phyloP scores from a whole-genome alignment of 2,113 vertebrate genomes.

The Eonycteris spelaea region DNA sequence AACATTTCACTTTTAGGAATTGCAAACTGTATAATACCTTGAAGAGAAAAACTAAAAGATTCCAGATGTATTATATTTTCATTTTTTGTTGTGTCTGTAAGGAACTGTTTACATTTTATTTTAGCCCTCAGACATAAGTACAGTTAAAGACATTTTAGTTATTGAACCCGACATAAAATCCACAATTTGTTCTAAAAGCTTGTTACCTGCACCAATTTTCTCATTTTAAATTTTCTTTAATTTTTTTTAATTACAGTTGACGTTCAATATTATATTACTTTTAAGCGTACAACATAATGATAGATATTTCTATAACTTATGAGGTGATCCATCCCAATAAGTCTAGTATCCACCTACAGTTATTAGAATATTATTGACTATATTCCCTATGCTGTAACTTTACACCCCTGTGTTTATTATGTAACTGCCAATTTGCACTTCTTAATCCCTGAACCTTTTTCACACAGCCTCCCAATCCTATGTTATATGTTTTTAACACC shows the following conservation, averaged over 20 bases:
- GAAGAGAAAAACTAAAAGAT: constrained; percentile 35
- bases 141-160: not conserved
- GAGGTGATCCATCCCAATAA: not conserved
- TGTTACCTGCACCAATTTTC: constrained; percentile 19
- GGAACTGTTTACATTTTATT: not conserved
- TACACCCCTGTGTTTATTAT: not conserved
- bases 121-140: not conserved
- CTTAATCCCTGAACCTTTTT: not conserved
- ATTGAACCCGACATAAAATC: constrained; percentile 11
- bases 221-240: not conserved
- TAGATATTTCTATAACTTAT: not conserved
- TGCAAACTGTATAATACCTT: not conserved
- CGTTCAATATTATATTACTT: not conserved
- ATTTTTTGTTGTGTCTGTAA: not conserved
- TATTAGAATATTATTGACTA: not conserved
- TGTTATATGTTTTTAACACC: not conserved
- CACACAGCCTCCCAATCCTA: not conserved
- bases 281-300: not conserved
- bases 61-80: not conserved
- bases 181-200: constrained; percentile 19
- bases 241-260: not conserved
- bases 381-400: not conserved
- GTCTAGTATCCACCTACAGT: not conserved
- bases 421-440: not conserved
- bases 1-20: constrained; percentile 17